Evolutionary conservation across 2,113 vertebrate genomes (phyloP).

Genomic region (Corythornis cristatus): DNA sequence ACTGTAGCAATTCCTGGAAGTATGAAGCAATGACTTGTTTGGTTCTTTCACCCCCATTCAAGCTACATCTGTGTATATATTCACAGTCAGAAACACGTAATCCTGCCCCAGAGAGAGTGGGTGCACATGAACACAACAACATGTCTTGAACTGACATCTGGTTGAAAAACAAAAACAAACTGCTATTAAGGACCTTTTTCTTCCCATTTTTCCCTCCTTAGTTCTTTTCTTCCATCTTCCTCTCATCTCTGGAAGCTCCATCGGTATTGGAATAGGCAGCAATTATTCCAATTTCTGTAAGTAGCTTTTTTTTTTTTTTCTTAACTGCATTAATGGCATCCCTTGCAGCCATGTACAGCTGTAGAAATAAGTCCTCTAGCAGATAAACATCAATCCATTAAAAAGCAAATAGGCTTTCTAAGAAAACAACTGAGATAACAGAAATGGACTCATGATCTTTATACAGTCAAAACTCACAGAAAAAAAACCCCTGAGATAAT

Average conservation of each 20-base stretch:
- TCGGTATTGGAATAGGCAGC: conserved; percentile 54
- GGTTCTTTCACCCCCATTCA: not conserved
- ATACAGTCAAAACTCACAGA: not conserved
- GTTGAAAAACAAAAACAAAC: not conserved
- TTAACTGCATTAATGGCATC: not conserved
- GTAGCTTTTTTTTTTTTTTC: conserved; percentile 20
- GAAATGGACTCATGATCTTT: not conserved
- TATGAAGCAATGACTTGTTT: not conserved
- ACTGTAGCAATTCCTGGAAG: not conserved
- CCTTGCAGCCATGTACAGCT: not conserved
- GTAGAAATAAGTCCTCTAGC: not conserved
- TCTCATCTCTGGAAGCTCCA: conserved; percentile 58
- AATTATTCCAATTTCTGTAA: conserved; percentile 71
- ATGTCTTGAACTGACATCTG: not conserved
- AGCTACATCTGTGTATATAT: not conserved
- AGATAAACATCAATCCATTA: not conserved
- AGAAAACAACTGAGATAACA: not conserved
- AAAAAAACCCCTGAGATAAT: not conserved
- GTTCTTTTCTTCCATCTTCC: conserved; percentile 59
- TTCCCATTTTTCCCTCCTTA: not conserved
- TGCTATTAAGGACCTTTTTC: not conserved
- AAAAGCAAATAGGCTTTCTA: not conserved
- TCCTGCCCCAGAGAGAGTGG: not conserved
- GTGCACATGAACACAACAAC: not conserved
- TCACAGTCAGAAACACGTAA: not conserved